phyloP scores from a whole-genome alignment of 1,140 invertebrate species.

The Euwallacea fornicatus region DNA sequence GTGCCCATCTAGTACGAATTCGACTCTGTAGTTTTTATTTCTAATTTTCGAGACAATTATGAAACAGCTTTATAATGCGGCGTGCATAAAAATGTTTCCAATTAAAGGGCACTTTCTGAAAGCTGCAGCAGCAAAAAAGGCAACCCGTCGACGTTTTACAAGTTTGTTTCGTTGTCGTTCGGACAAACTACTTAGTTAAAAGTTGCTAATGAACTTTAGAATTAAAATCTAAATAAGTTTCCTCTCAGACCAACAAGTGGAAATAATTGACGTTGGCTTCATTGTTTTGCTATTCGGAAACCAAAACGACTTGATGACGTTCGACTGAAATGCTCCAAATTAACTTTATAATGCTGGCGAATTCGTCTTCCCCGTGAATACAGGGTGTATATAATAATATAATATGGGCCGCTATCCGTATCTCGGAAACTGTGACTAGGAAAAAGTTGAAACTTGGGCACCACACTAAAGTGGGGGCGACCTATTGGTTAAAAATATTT shows the following conservation, averaged over 20 bases:
- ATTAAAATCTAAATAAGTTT: constrained; percentile 25
- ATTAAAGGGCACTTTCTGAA: too few relatives aligned
- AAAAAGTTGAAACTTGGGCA: too few relatives aligned
- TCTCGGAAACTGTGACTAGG: too few relatives aligned
- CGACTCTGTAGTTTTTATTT: not conserved
- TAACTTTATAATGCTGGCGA: too few relatives aligned
- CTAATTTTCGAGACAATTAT: constrained; percentile 5
- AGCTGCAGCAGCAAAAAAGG: not conserved
- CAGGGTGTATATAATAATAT: too few relatives aligned
- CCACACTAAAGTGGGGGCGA: too few relatives aligned
- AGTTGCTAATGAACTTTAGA: constrained; percentile 27
- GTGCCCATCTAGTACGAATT: too few relatives aligned
- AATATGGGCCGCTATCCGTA: too few relatives aligned
- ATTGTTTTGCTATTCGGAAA: constrained; percentile 5
- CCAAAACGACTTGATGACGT: not conserved
- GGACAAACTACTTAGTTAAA: constrained; percentile 25
- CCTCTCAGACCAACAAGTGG: constrained; percentile 14
- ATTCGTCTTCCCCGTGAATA: too few relatives aligned
- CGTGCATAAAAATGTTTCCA: too few relatives aligned
- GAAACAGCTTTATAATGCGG: not conserved
- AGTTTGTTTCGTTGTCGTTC: constrained; percentile 10
- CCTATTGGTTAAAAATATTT: too few relatives aligned
- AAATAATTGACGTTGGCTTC: constrained; percentile 18
- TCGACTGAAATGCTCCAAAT: not conserved
- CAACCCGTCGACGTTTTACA: not conserved